Percentiles rank a stretch among this genome's conserved stretches.
Evolutionary conservation across 2,888 invertebrate genomes (phyloP).

Genomic region (Tachina lurida): DNA sequence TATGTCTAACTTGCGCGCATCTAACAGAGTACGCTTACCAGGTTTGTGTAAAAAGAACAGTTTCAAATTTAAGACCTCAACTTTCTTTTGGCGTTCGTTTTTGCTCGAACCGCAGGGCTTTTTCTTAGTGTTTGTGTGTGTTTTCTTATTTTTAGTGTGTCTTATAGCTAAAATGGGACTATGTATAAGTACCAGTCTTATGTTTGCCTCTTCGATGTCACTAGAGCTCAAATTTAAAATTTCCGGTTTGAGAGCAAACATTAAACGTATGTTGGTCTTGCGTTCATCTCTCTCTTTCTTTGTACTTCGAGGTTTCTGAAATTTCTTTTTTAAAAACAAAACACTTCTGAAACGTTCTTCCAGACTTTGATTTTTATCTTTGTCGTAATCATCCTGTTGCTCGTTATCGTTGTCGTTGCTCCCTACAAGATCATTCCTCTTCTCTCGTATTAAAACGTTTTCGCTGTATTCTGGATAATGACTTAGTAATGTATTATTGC

Average conservation of each 20-base stretch:
- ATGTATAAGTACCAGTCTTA: constrained; percentile 79
- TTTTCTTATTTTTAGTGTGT: constrained; percentile 58
- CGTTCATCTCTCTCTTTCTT: constrained; percentile 47
- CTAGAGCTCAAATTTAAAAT: constrained; percentile 68
- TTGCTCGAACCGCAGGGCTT: constrained; percentile 33
- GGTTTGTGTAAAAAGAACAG: constrained; percentile 78
- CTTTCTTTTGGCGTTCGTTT: neutral
- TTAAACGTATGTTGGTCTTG: constrained; percentile 57
- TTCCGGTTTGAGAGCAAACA: constrained; percentile 58
- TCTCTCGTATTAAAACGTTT: neutral
- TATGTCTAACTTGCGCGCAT: constrained; percentile 80
- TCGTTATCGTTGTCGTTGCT: neutral
- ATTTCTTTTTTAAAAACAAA: constrained; percentile 56
- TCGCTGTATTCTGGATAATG: neutral
- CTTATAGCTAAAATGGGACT: constrained; percentile 76
- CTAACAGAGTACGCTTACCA: constrained; percentile 79
- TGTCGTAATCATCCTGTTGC: neutral
- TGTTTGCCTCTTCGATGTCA: constrained; percentile 80
- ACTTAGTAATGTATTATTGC: constrained; percentile 68
- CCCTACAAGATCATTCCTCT: neutral
- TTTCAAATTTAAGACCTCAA: constrained; percentile 75
- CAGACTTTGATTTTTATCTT: neutral
- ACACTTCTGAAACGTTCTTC: constrained; percentile 44
- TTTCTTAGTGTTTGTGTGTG: constrained; percentile 23
- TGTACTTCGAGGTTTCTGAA: constrained; percentile 58